Evolutionary conservation across 2,888 invertebrate species (phyloP).

Genomic region (Diplazon laetatorius): DNA sequence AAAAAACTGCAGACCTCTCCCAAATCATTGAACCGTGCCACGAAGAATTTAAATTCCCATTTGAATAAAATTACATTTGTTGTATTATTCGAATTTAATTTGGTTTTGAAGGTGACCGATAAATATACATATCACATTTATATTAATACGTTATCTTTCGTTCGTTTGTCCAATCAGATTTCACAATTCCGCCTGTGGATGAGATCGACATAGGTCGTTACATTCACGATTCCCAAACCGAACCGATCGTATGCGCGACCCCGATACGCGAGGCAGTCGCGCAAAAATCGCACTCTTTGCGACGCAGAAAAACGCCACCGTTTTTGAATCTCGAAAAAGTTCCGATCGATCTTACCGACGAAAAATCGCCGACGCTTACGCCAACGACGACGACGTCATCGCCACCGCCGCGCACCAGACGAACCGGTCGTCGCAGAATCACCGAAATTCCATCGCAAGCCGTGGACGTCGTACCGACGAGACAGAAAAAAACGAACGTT

Average conservation of each 20-base stretch:
- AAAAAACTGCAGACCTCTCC: too few relatives aligned
- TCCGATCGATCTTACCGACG: constrained; percentile 60
- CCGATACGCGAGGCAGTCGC: constrained; percentile 55
- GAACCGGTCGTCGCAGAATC: constrained; percentile 45
- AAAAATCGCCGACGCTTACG: constrained; percentile 30
- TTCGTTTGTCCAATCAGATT: constrained; percentile 63
- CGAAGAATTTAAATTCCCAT: too few relatives aligned
- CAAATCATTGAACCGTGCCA: too few relatives aligned
- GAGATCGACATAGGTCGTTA: constrained; percentile 66
- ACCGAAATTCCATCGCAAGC: constrained; percentile 33
- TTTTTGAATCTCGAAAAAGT: constrained; percentile 69
- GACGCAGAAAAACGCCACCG: constrained; percentile 70
- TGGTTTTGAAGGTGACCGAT: too few relatives aligned
- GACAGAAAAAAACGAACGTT: constrained; percentile 22
- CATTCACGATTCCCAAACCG: not conserved
- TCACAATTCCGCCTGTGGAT: constrained; percentile 67
- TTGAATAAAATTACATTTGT: too few relatives aligned
- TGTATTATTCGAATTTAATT: too few relatives aligned
- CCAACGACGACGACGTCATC: constrained; percentile 28
- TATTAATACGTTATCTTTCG: constrained; percentile 6
- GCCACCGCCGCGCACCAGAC: not conserved
- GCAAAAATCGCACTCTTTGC: constrained; percentile 63
- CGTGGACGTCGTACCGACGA: constrained; percentile 13
- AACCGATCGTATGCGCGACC: constrained; percentile 65
- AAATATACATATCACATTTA: too few relatives aligned